These are phyloP conservation scores for Capromys pilorides DNA, from an alignment of 2,797 vertebrate genomes.

Conservation along the genomic window DNA sequence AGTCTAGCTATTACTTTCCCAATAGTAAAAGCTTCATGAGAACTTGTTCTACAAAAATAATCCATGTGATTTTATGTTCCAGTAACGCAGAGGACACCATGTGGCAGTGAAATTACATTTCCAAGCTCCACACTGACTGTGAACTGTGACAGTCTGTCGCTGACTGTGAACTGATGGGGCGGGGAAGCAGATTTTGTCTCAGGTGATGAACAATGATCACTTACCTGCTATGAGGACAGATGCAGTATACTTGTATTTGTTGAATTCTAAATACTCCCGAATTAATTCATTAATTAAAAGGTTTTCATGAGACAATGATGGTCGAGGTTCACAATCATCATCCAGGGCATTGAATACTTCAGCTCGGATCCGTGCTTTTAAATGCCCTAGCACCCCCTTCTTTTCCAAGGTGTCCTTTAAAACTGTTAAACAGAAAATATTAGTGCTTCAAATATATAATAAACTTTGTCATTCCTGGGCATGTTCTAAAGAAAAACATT, in stretches of 20 bases:
- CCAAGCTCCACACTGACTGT: neutral
- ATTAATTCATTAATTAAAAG: constrained; percentile 97
- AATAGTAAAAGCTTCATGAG: neutral
- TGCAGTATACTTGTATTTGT: constrained; percentile 92
- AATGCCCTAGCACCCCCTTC: constrained; percentile 90
- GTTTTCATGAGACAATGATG: constrained; percentile 91
- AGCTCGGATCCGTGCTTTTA: constrained; percentile 94
- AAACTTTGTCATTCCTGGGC: neutral
- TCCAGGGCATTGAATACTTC: constrained; percentile 95
- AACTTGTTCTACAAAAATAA: constrained; percentile 30
- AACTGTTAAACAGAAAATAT: constrained; percentile 84
- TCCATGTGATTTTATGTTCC: neutral
- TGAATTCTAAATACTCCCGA: constrained; percentile 95
- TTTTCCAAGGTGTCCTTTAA: constrained; percentile 94
- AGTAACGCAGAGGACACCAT: neutral
- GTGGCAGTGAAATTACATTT: neutral
- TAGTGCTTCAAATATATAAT: neutral
- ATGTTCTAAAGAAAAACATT: constrained; percentile 23
- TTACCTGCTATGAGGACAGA: constrained; percentile 95
- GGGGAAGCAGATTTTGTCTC: neutral
- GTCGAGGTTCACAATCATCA: constrained; percentile 89
- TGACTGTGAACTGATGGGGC: neutral
- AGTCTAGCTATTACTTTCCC: neutral
- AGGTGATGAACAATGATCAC: neutral
- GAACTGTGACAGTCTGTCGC: too few relatives aligned